A percentile compares a stretch with the other conserved stretches of the same genome.
Evolutionary conservation across 2,113 vertebrate genomes (phyloP).

Genomic region (Gallinago undulata): DNA sequence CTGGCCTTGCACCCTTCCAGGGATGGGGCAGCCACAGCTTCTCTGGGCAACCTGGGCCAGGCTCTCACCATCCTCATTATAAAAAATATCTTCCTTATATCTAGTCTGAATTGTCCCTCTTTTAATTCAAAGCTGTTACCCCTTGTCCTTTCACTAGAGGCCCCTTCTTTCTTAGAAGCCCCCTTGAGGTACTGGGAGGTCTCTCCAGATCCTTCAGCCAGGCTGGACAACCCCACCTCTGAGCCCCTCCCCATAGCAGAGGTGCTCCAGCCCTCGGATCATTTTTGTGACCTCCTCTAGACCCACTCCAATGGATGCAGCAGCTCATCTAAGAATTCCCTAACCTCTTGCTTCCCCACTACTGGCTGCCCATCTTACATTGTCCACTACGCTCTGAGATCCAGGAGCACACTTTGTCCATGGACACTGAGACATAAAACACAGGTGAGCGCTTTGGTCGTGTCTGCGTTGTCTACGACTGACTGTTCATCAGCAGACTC

Average conservation of each 20-base stretch:
- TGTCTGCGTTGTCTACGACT: neutral
- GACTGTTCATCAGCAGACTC: neutral
- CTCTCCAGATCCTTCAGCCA: neutral
- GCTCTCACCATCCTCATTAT: neutral
- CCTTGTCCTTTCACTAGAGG: neutral
- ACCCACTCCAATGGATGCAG: neutral
- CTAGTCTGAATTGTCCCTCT: neutral
- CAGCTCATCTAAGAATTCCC: neutral
- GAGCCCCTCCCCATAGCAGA: neutral
- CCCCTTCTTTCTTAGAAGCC: neutral
- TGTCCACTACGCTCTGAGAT: fast-evolving
- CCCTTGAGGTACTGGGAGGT: neutral
- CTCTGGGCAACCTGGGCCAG: neutral
- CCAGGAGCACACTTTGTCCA: fast-evolving
- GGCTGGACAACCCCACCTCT: neutral
- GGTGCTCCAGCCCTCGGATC: neutral
- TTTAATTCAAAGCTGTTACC: neutral
- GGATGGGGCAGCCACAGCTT: neutral
- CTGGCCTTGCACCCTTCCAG: neutral
- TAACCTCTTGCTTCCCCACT: neutral
- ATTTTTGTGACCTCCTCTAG: neutral
- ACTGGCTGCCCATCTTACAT: fast-evolving
- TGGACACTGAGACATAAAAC: neutral
- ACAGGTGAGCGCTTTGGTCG: neutral
- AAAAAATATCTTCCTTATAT: neutral